Base-by-base conservation (phyloP, 2,797 vertebrate genomes). In the Poeciliopsis infans region DNA sequence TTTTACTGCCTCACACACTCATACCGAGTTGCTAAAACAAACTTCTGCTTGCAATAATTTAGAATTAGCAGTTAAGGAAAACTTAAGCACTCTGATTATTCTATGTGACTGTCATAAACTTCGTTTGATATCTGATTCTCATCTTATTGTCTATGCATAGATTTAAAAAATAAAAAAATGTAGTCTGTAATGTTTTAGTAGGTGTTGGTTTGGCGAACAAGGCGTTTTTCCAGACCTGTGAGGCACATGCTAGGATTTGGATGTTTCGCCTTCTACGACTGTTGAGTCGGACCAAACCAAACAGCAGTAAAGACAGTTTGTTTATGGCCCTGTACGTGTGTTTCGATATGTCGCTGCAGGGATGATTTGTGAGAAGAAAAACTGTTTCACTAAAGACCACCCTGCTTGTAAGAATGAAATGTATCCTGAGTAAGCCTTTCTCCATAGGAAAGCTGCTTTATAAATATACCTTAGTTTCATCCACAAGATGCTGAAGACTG, bases 271-370 rank as follows among this genome's bases (percentile, higher is more conserved):
- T 84, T 86, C 79, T 75, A 71, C 33, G 61, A 79, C 47, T 86
- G 76, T 79, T 75, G 74, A 76, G 79, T 85, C 84, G 59, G 75
- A 83, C 77, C 72, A 45, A 82, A 80, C 49, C 69, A n/a, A n/a
- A 68, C 55, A 79, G 83, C 69, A 28, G 77, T 11, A 76, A 76
- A 49, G 72, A 74, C 43, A 53, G 57, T 72, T 70, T 75, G 25
- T 49, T 51, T 47, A 41, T 78, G 49, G 61, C 20, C 10, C 33
- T 74, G 31, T 78, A 72, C 73, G 59, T 72, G 66, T 57, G 73
- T 46, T 43, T 72, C n/a, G 71, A 66, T 75, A 61, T 92, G 90
- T 92, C 90, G 88, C 92, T 93, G 89, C 87, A 93, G 88, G 93
- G 85, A 88, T 72, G 33, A 87, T 79, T 90, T 87, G 87, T 90